Percentiles rank a stretch among this genome's conserved stretches.
Conservation (phyloP, 1,140 invertebrate genomes). For the Heliconius himera region DNA sequence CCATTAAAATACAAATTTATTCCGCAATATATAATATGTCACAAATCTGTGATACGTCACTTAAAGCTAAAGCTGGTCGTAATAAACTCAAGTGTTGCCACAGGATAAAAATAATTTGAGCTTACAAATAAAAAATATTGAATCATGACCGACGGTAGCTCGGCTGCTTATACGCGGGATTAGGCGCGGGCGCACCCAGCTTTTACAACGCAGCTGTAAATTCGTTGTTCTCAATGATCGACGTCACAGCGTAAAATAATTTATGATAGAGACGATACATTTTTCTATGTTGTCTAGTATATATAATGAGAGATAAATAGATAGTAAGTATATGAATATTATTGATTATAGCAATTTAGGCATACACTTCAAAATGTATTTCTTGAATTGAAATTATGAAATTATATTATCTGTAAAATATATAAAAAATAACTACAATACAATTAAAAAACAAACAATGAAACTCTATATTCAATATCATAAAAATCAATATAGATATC, state of each 20-base stretch:
- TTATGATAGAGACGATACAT: slow-evolving; percentile 31
- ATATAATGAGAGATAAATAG: not conserved
- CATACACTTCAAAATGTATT: not conserved
- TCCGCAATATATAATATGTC: slow-evolving; percentile 17
- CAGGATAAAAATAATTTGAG: slow-evolving; percentile 39
- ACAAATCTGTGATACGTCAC: slow-evolving; percentile 32
- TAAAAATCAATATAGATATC: slow-evolving; percentile 1
- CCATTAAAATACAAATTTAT: slow-evolving; percentile 12
- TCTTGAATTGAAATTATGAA: no score
- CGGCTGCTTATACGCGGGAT: slow-evolving; percentile 56
- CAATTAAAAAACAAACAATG: not conserved
- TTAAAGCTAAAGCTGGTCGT: slow-evolving; percentile 25
- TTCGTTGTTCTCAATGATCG: slow-evolving; percentile 59
- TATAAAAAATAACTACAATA: no score
- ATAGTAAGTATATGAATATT: not conserved
- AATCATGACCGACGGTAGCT: slow-evolving; percentile 62
- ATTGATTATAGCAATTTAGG: not conserved
- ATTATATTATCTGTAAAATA: no score
- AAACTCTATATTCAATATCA: not conserved
- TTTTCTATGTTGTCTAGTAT: slow-evolving; percentile 4
- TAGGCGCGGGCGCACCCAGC: slow-evolving; percentile 58
- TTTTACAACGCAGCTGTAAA: slow-evolving; percentile 69
- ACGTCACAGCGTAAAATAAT: slow-evolving; percentile 53
- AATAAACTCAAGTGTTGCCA: slow-evolving; percentile 41
- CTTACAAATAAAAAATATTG: slow-evolving; percentile 55